These are phyloP conservation scores for Rhagoletis pomonella DNA, from an alignment of 1,140 invertebrate genomes.

Conservation along the genomic window DNA sequence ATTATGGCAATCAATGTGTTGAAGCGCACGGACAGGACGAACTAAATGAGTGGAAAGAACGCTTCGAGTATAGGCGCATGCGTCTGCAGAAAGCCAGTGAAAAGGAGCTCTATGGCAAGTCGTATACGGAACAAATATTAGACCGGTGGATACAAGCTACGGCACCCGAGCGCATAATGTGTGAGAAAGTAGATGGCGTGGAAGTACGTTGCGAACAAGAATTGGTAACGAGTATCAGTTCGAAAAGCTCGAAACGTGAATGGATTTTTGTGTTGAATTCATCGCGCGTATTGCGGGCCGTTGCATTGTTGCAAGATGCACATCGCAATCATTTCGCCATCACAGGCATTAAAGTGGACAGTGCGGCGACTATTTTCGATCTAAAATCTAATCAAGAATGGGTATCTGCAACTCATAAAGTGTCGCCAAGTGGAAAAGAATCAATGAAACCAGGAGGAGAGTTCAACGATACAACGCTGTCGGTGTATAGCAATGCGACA, in stretches of 20 bases:
- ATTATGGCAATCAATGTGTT: constrained; percentile 83
- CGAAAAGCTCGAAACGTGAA: constrained; percentile 80
- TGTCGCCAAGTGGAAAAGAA: background rate
- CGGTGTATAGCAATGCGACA: background rate
- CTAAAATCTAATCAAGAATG: constrained; percentile 79
- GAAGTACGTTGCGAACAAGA: constrained; percentile 79
- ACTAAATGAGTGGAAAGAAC: constrained; percentile 84
- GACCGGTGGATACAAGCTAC: constrained; percentile 79
- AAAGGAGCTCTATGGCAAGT: constrained; percentile 81
- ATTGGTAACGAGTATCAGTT: constrained; percentile 79
- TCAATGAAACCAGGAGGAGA: constrained; percentile 52
- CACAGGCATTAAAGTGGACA: constrained; percentile 74
- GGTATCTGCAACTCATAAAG: constrained; percentile 66
- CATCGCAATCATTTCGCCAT: constrained; percentile 84
- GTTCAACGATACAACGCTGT: constrained; percentile 67
- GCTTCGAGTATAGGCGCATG: constrained; percentile 81
- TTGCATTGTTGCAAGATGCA: constrained; percentile 83
- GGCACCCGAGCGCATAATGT: constrained; percentile 78
- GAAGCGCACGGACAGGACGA: constrained; percentile 85
- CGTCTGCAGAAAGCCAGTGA: constrained; percentile 81
- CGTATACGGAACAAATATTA: constrained; percentile 80
- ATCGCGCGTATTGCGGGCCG: constrained; percentile 76
- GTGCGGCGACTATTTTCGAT: constrained; percentile 63
- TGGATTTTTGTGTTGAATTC: constrained; percentile 82
- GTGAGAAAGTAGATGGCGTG: constrained; percentile 78